These are phyloP conservation scores for Perognathus longimembris DNA, from an alignment of 2,113 vertebrate species.

Conservation along the genomic window DNA sequence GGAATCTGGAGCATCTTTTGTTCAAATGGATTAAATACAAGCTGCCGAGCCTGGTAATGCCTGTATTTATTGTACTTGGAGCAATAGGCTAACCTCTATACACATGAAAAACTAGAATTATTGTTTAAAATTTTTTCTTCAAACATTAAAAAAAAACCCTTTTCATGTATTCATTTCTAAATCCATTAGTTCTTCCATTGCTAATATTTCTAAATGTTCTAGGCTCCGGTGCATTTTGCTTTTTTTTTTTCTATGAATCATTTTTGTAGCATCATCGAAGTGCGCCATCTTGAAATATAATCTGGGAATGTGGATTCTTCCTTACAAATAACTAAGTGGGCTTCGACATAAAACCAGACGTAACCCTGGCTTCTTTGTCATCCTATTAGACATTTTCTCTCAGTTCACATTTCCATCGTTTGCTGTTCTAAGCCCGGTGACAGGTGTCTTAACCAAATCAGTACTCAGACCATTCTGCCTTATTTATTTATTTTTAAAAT, in stretches of 20 bases:
- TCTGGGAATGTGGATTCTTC: constrained; percentile 46
- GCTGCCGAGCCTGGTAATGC: neutral
- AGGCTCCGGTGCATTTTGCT: constrained; percentile 5
- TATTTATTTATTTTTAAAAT: neutral
- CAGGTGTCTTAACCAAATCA: constrained; percentile 4
- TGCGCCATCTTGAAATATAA: neutral
- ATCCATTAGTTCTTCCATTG: neutral
- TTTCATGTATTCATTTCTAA: neutral
- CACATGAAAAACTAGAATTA: neutral
- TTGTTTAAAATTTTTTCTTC: neutral
- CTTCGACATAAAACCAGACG: constrained; percentile 13
- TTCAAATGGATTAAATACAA: neutral
- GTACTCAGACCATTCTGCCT: neutral
- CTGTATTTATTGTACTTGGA: neutral
- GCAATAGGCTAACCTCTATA: neutral
- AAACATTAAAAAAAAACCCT: neutral
- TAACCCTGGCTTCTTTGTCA: neutral
- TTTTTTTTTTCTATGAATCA: constrained; percentile 22
- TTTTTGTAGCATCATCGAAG: constrained; percentile 59
- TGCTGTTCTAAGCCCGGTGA: constrained; percentile 41
- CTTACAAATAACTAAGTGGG: constrained; percentile 59
- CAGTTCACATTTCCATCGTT: constrained; percentile 31
- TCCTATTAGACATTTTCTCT: constrained; percentile 19
- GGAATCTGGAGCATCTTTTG: neutral
- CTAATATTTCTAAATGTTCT: neutral